Evolutionary conservation across 2,888 invertebrate genomes (phyloP).

Genomic region (Eupelmus urozonus): DNA sequence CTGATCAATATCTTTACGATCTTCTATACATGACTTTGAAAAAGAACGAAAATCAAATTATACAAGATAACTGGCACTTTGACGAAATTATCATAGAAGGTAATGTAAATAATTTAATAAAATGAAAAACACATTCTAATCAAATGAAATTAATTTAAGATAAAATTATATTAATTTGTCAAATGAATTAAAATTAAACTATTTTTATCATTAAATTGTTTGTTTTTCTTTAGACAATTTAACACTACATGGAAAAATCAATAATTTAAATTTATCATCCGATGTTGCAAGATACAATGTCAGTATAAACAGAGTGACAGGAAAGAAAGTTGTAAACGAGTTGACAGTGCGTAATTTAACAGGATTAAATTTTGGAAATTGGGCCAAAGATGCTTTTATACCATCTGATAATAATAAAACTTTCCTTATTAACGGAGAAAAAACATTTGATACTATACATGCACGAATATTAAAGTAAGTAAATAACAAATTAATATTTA

Average conservation of each 20-base stretch:
- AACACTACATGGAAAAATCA: conserved; percentile 74
- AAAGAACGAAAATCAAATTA: conserved; percentile 77
- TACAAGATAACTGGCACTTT: conserved; percentile 77
- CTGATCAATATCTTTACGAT: conserved; percentile 71
- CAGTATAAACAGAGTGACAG: conserved; percentile 76
- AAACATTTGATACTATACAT: conserved; percentile 75
- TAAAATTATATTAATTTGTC: too few species aligned
- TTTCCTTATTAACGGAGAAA: conserved; percentile 78
- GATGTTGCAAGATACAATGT: conserved; percentile 79
- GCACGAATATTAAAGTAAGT: conserved; percentile 46
- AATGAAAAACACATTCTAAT: too few species aligned
- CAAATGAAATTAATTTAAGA: too few species aligned
- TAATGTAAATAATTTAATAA: too few species aligned
- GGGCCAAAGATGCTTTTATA: conserved; percentile 77
- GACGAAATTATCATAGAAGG: conserved; percentile 66
- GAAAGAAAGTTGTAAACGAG: conserved; percentile 75
- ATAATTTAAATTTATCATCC: conserved; percentile 78
- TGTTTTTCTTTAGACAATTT: conserved; percentile 70
- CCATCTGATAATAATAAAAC: conserved; percentile 68
- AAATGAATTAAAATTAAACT: not conserved
- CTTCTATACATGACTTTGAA: conserved; percentile 79
- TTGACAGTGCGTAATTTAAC: conserved; percentile 76
- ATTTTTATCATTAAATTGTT: not conserved
- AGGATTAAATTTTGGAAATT: conserved; percentile 77
- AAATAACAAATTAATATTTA: conserved; percentile 57